Evolutionary conservation across 1,140 invertebrate species (phyloP).

Genomic region (Chlorops oryzae): DNA sequence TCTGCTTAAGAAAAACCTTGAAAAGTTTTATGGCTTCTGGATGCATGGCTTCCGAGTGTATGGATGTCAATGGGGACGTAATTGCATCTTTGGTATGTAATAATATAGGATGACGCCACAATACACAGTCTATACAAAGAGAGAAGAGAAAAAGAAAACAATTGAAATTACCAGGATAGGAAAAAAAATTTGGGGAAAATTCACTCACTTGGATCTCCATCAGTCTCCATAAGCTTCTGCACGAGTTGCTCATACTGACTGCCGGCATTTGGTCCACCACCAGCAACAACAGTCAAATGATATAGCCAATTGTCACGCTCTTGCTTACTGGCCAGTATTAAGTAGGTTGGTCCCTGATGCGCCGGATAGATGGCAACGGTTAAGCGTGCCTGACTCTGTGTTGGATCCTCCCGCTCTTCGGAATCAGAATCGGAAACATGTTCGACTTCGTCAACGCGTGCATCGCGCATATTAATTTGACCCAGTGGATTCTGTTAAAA

Average conservation of each 20-base stretch:
- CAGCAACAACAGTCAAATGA: slow-evolving; percentile 88
- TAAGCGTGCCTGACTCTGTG: slow-evolving; percentile 58
- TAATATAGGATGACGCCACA: slow-evolving; percentile 89
- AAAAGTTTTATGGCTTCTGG: slow-evolving; percentile 90
- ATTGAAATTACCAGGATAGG: not conserved
- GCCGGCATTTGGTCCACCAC: slow-evolving; percentile 80
- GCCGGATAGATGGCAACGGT: slow-evolving; percentile 91
- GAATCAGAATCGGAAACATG: slow-evolving; percentile 87
- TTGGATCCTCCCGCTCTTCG: slow-evolving; percentile 74
- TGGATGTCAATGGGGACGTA: slow-evolving; percentile 73
- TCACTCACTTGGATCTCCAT: slow-evolving; percentile 78
- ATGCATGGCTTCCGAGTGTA: slow-evolving; percentile 78
- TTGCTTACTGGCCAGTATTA: slow-evolving; percentile 83
- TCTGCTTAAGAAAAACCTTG: slow-evolving; percentile 54
- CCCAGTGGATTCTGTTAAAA: slow-evolving; percentile 73
- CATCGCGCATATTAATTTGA: slow-evolving; percentile 92
- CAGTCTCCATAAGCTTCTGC: slow-evolving; percentile 90
- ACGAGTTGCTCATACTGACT: slow-evolving; percentile 93
- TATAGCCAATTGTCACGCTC: slow-evolving; percentile 91
- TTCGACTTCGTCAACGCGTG: slow-evolving; percentile 87
- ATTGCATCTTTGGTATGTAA: slow-evolving; percentile 88
- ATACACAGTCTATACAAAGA: slow-evolving; percentile 63
- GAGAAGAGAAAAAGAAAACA: slow-evolving; percentile 15
- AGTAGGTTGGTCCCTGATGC: slow-evolving; percentile 84
- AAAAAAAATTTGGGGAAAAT: not conserved